Conservation (phyloP, 2,888 invertebrate species). For the Esperia sulphurella region DNA sequence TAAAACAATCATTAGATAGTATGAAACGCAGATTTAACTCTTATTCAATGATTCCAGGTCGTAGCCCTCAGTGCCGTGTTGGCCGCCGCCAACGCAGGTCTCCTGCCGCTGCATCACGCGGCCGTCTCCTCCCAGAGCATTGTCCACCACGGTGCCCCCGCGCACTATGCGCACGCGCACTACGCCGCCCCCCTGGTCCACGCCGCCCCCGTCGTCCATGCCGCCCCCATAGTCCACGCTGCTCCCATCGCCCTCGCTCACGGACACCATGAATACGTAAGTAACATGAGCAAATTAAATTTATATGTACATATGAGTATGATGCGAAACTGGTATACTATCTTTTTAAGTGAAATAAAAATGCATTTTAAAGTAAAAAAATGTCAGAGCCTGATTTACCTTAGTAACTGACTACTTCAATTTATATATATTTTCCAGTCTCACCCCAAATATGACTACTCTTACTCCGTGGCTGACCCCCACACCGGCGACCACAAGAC, state of each 20-base stretch:
- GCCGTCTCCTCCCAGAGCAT: slow-evolving; percentile 77
- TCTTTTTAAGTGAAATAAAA: too few relatives aligned
- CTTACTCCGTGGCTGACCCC: slow-evolving; percentile 80
- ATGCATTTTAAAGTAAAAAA: too few relatives aligned
- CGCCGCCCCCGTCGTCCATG: slow-evolving; percentile 45
- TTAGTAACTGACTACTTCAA: neutral
- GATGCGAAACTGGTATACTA: too few relatives aligned
- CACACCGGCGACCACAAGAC: slow-evolving; percentile 82
- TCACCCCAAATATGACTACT: slow-evolving; percentile 81
- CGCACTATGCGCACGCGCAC: slow-evolving; percentile 43
- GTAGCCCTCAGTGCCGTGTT: slow-evolving; percentile 68
- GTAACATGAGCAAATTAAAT: slow-evolving; percentile 15
- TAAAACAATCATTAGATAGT: too few relatives aligned
- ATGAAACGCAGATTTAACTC: neutral
- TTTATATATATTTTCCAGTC: slow-evolving; percentile 48
- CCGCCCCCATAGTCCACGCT: slow-evolving; percentile 39
- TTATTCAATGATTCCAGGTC: slow-evolving; percentile 40
- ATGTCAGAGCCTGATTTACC: too few relatives aligned
- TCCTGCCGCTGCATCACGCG: slow-evolving; percentile 64
- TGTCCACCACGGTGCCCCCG: slow-evolving; percentile 64
- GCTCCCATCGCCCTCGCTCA: slow-evolving; percentile 41
- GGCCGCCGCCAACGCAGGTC: slow-evolving; percentile 77
- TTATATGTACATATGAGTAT: too few relatives aligned
- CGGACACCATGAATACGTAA: slow-evolving; percentile 53
- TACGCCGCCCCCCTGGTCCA: slow-evolving; percentile 50